A percentile compares a stretch with the other conserved stretches of the same genome.
phyloP scores from a whole-genome alignment of 2,888 invertebrate genomes.

The Alviniconcha strummeri region DNA sequence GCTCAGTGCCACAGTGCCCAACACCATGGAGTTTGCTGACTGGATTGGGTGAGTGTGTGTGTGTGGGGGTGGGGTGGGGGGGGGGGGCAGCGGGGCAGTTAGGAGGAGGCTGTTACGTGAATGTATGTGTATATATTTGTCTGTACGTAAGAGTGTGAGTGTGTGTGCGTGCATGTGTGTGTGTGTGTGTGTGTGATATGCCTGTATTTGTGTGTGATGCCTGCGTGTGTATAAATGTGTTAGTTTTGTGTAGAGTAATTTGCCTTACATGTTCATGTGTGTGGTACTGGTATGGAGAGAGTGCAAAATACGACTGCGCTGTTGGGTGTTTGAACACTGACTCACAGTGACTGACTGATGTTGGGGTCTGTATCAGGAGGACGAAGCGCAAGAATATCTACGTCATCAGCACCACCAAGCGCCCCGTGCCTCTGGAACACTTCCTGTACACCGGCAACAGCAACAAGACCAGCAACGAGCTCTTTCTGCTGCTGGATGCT shows the following conservation, averaged over 20 bases:
- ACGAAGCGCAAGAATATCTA: conserved; percentile 85
- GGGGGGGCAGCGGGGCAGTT: too few species aligned
- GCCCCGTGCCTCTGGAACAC: conserved; percentile 97
- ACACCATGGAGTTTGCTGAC: conserved; percentile 93
- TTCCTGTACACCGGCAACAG: conserved; percentile 85
- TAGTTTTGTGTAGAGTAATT: too few species aligned
- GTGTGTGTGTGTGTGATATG: neutral
- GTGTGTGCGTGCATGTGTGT: neutral
- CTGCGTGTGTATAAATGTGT: neutral
- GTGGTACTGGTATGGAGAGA: too few species aligned
- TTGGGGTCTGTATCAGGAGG: conserved; percentile 60
- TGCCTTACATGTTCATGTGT: too few species aligned
- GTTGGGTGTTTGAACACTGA: too few species aligned
- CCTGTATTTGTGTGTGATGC: neutral
- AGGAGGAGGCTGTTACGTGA: too few species aligned
- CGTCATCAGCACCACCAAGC: conserved; percentile 92
- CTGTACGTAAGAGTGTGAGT: neutral
- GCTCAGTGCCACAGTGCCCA: conserved; percentile 98
- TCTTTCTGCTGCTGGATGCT: conserved; percentile 86
- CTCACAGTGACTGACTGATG: too few species aligned
- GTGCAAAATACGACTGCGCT: too few species aligned
- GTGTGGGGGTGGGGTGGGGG: too few species aligned
- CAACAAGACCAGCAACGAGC: conserved; percentile 72
- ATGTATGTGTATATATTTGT: neutral
- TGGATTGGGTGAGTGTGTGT: conserved; percentile 76